Conservation (phyloP, 2,888 invertebrate genomes). For the Bombylius major region DNA sequence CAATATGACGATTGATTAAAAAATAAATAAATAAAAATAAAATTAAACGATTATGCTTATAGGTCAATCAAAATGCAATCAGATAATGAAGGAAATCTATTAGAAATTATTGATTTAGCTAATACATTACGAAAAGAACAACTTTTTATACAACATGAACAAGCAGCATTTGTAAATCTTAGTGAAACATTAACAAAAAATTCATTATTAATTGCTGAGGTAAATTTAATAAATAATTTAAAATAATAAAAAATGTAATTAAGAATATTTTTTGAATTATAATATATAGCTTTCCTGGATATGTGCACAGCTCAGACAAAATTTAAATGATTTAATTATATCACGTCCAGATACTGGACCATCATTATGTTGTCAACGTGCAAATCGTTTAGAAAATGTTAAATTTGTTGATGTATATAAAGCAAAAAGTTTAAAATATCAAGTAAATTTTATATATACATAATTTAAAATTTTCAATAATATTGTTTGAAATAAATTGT, state of each 20-base stretch:
- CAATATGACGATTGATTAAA: no score
- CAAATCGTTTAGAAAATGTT: conserved; percentile 48
- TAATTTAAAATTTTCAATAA: not conserved
- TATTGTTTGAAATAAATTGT: no score
- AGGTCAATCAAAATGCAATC: conserved; percentile 25
- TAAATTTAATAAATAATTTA: conserved; percentile 8
- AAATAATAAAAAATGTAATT: not conserved
- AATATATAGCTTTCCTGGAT: conserved; percentile 65
- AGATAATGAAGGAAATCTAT: conserved; percentile 31
- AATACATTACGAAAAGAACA: conserved; percentile 49
- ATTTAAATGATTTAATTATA: conserved; percentile 61
- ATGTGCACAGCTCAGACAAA: conserved; percentile 72
- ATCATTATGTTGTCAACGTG: conserved; percentile 60
- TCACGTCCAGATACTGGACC: conserved; percentile 65
- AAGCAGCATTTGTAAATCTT: conserved; percentile 62
- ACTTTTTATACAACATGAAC: conserved; percentile 75
- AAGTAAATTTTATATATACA: conserved; percentile 45
- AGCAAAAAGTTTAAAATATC: conserved; percentile 68
- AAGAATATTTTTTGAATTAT: not conserved
- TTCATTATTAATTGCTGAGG: conserved; percentile 41
- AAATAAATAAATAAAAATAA: no score
- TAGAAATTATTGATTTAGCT: conserved; percentile 38
- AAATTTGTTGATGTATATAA: conserved; percentile 72
- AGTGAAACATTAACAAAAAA: conserved; percentile 56
- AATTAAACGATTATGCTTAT: no score